A percentile compares a stretch with the other conserved stretches of the same genome.
Conservation (phyloP, 1,140 invertebrate genomes). For the Armadillidium nasatum region DNA sequence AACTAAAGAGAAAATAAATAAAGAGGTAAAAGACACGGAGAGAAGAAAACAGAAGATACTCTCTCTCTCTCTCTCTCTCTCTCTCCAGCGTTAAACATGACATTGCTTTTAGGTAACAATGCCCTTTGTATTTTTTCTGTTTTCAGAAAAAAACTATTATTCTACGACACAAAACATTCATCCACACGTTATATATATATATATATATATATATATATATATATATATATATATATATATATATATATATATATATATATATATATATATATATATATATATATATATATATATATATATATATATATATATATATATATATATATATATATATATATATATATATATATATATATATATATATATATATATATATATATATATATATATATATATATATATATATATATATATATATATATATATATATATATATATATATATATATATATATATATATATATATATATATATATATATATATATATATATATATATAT, state of each 20-base stretch:
- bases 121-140: not conserved
- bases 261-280: constrained; percentile 6
- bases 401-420: not conserved
- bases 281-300: constrained; percentile 6
- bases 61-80: too few relatives aligned
- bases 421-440: too few relatives aligned
- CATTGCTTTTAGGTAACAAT: constrained; percentile 6
- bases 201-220: constrained; percentile 6
- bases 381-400: not conserved
- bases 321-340: not conserved
- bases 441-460: too few relatives aligned
- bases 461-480: too few relatives aligned
- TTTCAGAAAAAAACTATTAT: not conserved
- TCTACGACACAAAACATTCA: too few relatives aligned
- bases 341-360: not conserved
- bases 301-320: not conserved
- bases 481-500: too few relatives aligned
- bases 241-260: not conserved
- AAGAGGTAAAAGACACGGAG: too few relatives aligned
- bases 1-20: too few relatives aligned
- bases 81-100: not conserved
- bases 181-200: constrained; percentile 2
- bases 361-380: not conserved
- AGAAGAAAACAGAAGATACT: too few relatives aligned
- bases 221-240: not conserved